phyloP scores from a whole-genome alignment of 2,113 vertebrate species.

The Cyanoramphus novaezelandiae region DNA sequence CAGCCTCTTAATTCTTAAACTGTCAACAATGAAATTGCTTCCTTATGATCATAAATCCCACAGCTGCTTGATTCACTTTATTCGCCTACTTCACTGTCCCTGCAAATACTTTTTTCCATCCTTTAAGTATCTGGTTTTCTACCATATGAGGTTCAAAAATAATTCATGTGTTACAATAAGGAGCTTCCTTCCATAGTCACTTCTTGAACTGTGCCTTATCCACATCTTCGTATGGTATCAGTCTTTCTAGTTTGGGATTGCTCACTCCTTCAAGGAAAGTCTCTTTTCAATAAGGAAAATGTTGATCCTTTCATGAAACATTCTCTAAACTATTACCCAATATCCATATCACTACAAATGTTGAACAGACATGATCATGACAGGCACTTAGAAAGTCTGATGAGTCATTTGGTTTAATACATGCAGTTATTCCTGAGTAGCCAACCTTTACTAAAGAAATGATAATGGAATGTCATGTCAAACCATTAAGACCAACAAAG shows the following conservation, averaged over 20 bases:
- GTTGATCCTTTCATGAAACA: background rate
- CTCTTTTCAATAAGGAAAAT: background rate
- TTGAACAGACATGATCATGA: background rate
- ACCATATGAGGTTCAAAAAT: background rate
- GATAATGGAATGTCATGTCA: background rate
- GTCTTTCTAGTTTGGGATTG: background rate
- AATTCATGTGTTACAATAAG: background rate
- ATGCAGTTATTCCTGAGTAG: background rate
- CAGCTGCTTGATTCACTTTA: background rate
- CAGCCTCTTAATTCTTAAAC: background rate
- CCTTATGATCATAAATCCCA: background rate
- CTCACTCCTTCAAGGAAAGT: background rate
- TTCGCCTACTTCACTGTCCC: background rate
- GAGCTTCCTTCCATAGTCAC: background rate
- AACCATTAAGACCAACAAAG: background rate
- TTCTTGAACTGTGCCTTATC: background rate
- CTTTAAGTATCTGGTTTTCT: background rate
- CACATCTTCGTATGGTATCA: background rate
- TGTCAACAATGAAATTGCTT: background rate
- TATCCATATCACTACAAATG: background rate
- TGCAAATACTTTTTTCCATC: background rate
- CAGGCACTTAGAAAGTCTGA: background rate
- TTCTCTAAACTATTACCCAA: background rate
- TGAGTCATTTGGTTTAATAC: background rate
- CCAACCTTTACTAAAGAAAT: background rate